Evolutionary conservation across 2,113 vertebrate genomes (phyloP).

Genomic region (Leucopsar rothschildi): DNA sequence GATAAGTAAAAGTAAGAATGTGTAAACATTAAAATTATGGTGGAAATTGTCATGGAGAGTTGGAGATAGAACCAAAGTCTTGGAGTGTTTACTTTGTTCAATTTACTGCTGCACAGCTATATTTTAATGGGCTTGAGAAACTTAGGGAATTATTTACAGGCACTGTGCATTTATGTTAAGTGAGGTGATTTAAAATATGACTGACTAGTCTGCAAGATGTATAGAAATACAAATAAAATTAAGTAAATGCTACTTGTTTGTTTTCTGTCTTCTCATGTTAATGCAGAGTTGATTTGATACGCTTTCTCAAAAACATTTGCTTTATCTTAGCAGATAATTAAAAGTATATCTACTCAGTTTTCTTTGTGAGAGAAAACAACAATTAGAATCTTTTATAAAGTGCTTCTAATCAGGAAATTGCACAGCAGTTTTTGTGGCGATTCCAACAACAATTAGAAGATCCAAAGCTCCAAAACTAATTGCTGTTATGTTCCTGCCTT

Average conservation of each 20-base stretch:
- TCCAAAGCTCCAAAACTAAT: background rate
- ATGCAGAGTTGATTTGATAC: background rate
- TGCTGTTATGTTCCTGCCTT: background rate
- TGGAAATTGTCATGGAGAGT: background rate
- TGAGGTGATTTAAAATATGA: background rate
- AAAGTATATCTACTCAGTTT: background rate
- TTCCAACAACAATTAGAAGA: background rate
- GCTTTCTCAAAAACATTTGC: background rate
- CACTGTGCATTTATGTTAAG: background rate
- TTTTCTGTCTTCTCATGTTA: background rate
- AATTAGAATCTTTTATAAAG: background rate
- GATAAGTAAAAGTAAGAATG: background rate
- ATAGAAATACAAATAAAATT: background rate
- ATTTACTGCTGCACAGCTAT: background rate
- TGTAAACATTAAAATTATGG: background rate
- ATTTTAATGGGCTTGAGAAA: background rate
- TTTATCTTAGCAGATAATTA: slow-evolving; percentile 13
- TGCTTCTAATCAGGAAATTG: background rate
- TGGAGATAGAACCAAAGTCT: background rate
- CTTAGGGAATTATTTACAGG: background rate
- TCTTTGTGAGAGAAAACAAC: background rate
- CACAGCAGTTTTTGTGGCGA: background rate
- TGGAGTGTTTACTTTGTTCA: background rate
- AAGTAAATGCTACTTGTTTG: background rate
- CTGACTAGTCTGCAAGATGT: background rate